Evolutionary conservation across 92 coral and sea anemone genomes (phyloP).

Genomic region (Heteractis magnifica): DNA sequence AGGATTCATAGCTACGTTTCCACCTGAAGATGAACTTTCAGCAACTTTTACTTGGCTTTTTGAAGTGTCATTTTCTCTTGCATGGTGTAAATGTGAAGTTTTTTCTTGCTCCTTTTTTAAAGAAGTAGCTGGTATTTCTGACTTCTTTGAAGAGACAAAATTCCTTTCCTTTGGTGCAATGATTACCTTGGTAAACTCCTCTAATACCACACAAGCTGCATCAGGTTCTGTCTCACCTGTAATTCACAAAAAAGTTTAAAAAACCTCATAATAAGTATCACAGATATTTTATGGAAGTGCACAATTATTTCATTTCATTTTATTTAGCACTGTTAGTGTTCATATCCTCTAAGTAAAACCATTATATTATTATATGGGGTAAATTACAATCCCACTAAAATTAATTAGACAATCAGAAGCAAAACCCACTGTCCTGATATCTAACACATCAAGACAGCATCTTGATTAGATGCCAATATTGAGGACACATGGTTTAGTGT

Average conservation of each 20-base stretch:
- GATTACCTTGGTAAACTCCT: slow-evolving; percentile 87
- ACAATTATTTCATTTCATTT: too few relatives aligned
- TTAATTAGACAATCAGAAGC: too few relatives aligned
- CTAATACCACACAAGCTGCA: slow-evolving; percentile 62
- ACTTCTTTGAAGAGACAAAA: background rate
- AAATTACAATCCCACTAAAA: too few relatives aligned
- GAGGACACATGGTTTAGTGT: too few relatives aligned
- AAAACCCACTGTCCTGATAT: too few relatives aligned
- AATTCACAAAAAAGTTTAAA: background rate
- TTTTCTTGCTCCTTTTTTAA: background rate
- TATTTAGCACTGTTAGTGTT: too few relatives aligned
- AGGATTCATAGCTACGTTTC: background rate
- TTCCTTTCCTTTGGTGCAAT: slow-evolving; percentile 65
- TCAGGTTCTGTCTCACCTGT: slow-evolving; percentile 66
- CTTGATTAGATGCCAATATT: too few relatives aligned
- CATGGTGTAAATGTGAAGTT: background rate
- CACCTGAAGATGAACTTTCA: background rate
- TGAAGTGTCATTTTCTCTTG: background rate
- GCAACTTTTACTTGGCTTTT: background rate
- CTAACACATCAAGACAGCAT: too few relatives aligned
- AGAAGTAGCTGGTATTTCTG: background rate
- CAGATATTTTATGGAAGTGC: too few relatives aligned
- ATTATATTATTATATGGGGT: too few relatives aligned
- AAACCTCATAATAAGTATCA: too few relatives aligned
- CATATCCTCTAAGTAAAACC: too few relatives aligned